A percentile compares a stretch with the other conserved stretches of the same genome.
phyloP scores from a whole-genome alignment of 1,140 invertebrate genomes.

The Papilio helenus region DNA sequence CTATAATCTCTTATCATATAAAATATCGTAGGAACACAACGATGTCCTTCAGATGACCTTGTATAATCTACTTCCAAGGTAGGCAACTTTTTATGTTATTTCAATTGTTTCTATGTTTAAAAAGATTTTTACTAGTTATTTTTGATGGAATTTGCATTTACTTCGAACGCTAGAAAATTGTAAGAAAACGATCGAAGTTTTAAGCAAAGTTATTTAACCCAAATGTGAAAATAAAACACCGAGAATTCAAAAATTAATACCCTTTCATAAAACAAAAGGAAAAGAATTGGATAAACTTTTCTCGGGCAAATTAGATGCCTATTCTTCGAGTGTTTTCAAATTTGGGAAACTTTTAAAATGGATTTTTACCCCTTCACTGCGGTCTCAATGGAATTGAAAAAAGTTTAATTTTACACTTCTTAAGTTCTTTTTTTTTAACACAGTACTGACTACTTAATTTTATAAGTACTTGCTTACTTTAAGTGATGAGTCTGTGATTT shows the following conservation, averaged over 20 bases:
- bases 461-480: background rate
- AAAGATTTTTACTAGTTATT: too few relatives aligned
- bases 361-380: background rate
- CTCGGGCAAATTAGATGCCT: background rate
- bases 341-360: background rate
- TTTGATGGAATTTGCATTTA: too few relatives aligned
- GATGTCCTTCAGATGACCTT: background rate
- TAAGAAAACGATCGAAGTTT: background rate
- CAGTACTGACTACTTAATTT: background rate
- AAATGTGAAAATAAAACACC: background rate
- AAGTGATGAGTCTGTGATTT: too few relatives aligned
- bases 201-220: background rate
- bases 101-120: too few relatives aligned
- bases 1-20: background rate
- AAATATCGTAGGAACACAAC: background rate
- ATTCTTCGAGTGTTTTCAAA: background rate
- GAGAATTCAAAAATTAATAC: background rate
- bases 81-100: too few relatives aligned
- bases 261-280: background rate
- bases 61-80: background rate
- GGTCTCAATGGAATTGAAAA: background rate
- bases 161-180: too few relatives aligned
- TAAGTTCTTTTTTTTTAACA: too few relatives aligned
- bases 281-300: slow-evolving; percentile 4
- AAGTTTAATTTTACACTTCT: background rate